Conservation (phyloP, 2,888 invertebrate genomes). For the Diarsia mendica region DNA sequence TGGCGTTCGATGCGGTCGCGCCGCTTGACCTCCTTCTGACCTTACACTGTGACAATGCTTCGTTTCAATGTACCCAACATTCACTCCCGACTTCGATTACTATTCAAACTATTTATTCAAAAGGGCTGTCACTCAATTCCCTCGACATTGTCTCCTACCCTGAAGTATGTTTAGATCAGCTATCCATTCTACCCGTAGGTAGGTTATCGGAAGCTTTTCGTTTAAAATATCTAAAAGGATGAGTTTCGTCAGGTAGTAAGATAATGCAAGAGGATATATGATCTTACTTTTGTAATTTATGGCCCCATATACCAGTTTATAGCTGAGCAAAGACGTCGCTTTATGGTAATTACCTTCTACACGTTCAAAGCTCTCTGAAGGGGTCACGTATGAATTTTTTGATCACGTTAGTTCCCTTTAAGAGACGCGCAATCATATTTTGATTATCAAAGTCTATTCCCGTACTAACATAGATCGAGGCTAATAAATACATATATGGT, state of each 20-base stretch:
- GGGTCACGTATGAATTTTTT: conserved; percentile 60
- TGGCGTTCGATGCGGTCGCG: conserved; percentile 68
- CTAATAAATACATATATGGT: not conserved
- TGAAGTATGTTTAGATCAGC: conserved; percentile 7
- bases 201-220: conserved; percentile 16
- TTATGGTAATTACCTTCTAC: conserved; percentile 65
- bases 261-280: conserved; percentile 58
- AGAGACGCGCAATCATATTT: conserved; percentile 42
- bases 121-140: conserved; percentile 38
- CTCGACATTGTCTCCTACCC: not conserved
- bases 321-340: conserved; percentile 61
- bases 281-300: conserved; percentile 61
- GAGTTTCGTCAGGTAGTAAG: conserved; percentile 34
- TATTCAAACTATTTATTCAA: conserved; percentile 49
- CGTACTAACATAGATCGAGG: not conserved
- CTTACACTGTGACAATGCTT: conserved; percentile 66
- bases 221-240: conserved; percentile 27
- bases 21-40: conserved; percentile 76
- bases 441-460: conserved; percentile 23
- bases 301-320: conserved; percentile 59
- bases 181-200: not conserved
- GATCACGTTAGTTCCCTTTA: conserved; percentile 49
- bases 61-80: conserved; percentile 43
- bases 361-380: conserved; percentile 53
- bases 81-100: conserved; percentile 40